These are phyloP conservation scores for Philotrypesis tridentata DNA, from an alignment of 1,140 invertebrate genomes.

Conservation along the genomic window DNA sequence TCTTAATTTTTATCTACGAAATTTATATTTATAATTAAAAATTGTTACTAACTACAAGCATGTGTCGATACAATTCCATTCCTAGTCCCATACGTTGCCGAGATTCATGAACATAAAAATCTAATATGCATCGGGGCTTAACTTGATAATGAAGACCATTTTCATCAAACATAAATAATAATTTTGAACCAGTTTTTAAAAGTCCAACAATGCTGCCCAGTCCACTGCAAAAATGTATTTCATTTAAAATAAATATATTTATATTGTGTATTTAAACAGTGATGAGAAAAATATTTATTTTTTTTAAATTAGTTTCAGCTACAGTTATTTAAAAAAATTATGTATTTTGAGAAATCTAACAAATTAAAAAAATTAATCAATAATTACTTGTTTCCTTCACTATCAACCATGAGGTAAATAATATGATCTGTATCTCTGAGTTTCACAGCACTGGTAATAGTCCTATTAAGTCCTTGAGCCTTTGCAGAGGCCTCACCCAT, in stretches of 20 bases:
- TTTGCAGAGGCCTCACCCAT: slow-evolving; percentile 82
- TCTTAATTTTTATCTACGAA: not conserved
- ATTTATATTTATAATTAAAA: not conserved
- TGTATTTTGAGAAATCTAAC: slow-evolving; percentile 4
- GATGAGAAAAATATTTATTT: too few species aligned
- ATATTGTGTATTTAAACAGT: too few species aligned
- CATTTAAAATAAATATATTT: not conserved
- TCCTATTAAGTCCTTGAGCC: slow-evolving; percentile 83
- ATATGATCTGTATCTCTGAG: slow-evolving; percentile 80
- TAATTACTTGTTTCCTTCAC: slow-evolving; percentile 77
- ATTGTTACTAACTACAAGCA: slow-evolving; percentile 78
- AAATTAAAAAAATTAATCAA: slow-evolving; percentile 2
- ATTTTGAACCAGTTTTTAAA: slow-evolving; percentile 89
- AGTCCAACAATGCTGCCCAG: slow-evolving; percentile 84
- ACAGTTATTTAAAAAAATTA: not conserved
- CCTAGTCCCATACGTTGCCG: slow-evolving; percentile 86
- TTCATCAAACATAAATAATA: slow-evolving; percentile 87
- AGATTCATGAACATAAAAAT: slow-evolving; percentile 90
- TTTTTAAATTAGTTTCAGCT: not conserved
- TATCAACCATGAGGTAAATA: slow-evolving; percentile 81
- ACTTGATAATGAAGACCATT: slow-evolving; percentile 81
- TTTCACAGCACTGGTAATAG: slow-evolving; percentile 81
- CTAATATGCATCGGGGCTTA: slow-evolving; percentile 85
- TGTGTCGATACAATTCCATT: slow-evolving; percentile 84
- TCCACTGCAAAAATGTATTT: slow-evolving; percentile 63